Evolutionary conservation across 2,797 vertebrate species (phyloP).

Genomic region (Nannoperca australis): DNA sequence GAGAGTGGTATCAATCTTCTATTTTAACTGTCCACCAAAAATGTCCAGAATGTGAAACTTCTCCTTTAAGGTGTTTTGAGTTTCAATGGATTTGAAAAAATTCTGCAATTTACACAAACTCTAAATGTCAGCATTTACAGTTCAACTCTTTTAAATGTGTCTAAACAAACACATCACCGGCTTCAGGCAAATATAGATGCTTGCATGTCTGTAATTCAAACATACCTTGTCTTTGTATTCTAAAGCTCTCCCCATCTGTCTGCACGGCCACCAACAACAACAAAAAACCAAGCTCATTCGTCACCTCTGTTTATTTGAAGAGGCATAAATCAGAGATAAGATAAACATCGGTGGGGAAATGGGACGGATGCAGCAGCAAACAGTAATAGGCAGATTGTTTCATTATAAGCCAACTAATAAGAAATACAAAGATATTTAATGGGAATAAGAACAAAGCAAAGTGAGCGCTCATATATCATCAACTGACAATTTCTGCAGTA

Average conservation of each 20-base stretch:
- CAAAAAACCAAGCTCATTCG: conserved; percentile 52
- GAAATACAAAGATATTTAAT: conserved; percentile 15
- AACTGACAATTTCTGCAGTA: conserved; percentile 23
- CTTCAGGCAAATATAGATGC: conserved; percentile 4
- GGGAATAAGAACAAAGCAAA: conserved; percentile 23
- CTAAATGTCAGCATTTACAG: neutral
- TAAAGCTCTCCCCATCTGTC: conserved; percentile 24
- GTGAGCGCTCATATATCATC: conserved; percentile 5
- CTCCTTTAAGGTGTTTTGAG: neutral
- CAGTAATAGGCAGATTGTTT: conserved; percentile 25
- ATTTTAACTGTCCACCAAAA: neutral
- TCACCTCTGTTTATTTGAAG: conserved; percentile 64
- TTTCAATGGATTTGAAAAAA: neutral
- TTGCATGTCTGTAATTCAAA: conserved; percentile 17
- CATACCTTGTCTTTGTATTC: conserved; percentile 30
- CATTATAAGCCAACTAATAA: conserved; percentile 15
- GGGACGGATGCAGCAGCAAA: conserved; percentile 24
- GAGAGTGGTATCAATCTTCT: neutral
- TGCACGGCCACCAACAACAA: conserved; percentile 20
- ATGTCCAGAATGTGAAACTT: neutral
- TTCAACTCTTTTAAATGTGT: conserved; percentile 11
- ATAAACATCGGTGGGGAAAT: conserved; percentile 38
- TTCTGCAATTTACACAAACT: neutral
- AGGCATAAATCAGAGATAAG: conserved; percentile 41
- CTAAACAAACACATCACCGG: conserved; percentile 3